Evolutionary conservation across 2,797 vertebrate genomes (phyloP).

Genomic region (Aplochiton taeniatus): DNA sequence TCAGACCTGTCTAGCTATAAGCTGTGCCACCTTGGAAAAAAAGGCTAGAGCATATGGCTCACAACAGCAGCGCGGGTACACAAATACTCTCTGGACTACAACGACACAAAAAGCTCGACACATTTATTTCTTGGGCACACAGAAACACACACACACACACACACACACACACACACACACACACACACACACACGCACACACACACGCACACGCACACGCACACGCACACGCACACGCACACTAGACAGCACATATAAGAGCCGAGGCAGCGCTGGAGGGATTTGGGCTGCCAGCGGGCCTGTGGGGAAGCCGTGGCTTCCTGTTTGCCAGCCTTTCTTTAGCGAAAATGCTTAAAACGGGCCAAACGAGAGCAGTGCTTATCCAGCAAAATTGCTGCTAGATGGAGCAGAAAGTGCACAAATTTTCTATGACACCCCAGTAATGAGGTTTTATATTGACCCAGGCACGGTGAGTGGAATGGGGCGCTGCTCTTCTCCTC

Average conservation of each 20-base stretch:
- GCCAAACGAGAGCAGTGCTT: conserved; percentile 84
- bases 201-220: conserved; percentile 11
- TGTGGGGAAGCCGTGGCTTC: conserved; percentile 54
- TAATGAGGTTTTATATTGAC: conserved; percentile 89
- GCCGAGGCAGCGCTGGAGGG: conserved; percentile 54
- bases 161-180: conserved; percentile 9
- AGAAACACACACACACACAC: conserved; percentile 11
- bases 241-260: conserved; percentile 37
- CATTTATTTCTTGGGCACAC: background rate
- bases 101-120: background rate
- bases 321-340: conserved; percentile 69
- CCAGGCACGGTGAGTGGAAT: conserved; percentile 72
- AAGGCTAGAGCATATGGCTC: conserved; percentile 19
- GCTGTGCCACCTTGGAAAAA: conserved; percentile 25
- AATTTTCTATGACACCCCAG: conserved; percentile 85
- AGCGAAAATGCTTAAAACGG: conserved; percentile 70
- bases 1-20: conserved; percentile 3
- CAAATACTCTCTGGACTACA: conserved; percentile 35
- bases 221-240: conserved; percentile 3
- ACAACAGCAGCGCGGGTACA: conserved; percentile 29
- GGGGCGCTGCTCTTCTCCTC: conserved; percentile 36
- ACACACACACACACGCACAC: background rate
- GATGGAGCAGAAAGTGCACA: conserved; percentile 88
- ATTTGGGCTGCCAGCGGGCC: conserved; percentile 45
- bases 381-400: conserved; percentile 87